Conservation (phyloP, 2,113 vertebrate species). For the Scytalopus superciliaris region DNA sequence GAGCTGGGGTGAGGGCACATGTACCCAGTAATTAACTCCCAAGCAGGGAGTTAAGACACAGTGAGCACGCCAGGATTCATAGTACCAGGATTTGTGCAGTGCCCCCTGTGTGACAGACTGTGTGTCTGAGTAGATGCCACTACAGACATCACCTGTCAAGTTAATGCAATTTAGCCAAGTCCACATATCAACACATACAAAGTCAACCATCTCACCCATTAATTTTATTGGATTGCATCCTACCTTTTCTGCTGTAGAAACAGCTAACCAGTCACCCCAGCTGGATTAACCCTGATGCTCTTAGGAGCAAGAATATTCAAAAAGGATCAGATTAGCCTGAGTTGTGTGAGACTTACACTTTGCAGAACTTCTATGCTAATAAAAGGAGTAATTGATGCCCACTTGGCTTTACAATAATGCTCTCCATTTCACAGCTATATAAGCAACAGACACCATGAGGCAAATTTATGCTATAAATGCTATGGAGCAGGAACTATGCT, state of each 20-base stretch:
- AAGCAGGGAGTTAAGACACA: neutral
- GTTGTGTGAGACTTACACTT: neutral
- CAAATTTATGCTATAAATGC: neutral
- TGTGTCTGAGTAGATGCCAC: neutral
- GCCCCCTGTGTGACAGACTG: neutral
- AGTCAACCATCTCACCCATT: rapidly evolving
- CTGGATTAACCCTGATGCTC: neutral
- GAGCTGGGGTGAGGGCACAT: neutral
- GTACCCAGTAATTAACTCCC: neutral
- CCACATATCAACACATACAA: neutral
- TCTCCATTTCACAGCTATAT: neutral
- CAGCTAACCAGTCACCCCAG: neutral
- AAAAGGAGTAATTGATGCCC: neutral
- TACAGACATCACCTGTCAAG: neutral
- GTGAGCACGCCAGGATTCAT: rapidly evolving
- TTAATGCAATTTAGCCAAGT: neutral
- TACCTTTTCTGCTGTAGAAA: neutral
- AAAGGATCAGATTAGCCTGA: neutral
- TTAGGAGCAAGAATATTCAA: neutral
- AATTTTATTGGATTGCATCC: neutral
- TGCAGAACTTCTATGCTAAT: neutral
- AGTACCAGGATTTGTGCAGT: rapidly evolving
- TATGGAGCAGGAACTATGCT: neutral
- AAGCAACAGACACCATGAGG: neutral
- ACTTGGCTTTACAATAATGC: neutral